phyloP scores from a whole-genome alignment of 2,113 vertebrate genomes.

The human region DNA sequence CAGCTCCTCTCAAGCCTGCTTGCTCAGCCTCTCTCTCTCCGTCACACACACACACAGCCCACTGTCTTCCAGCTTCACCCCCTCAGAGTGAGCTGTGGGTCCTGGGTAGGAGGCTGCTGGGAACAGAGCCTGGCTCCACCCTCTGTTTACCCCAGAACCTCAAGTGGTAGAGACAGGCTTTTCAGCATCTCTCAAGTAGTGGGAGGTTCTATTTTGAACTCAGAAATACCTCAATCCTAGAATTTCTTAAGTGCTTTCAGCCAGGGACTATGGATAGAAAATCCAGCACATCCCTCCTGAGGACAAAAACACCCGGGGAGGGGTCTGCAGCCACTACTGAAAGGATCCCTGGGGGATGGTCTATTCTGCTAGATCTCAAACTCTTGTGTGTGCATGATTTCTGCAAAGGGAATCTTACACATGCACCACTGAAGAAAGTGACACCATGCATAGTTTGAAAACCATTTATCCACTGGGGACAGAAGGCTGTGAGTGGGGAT shows the following conservation, averaged over 20 bases:
- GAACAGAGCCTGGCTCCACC: background rate
- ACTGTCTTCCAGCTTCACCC: background rate
- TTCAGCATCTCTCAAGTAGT: conserved; percentile 11
- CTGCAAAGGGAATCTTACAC: background rate
- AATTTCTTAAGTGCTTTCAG: conserved; percentile 10
- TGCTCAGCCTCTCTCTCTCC: background rate
- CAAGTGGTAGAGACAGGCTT: conserved; percentile 7
- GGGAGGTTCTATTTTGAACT: conserved; percentile 41
- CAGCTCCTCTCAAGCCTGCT: background rate
- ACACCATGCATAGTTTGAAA: background rate
- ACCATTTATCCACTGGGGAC: background rate
- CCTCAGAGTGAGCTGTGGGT: background rate
- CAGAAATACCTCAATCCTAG: conserved; percentile 28
- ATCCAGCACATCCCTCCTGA: background rate
- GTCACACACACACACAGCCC: background rate
- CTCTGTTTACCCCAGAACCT: conserved; percentile 31
- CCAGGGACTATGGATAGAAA: background rate
- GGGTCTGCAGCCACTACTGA: background rate
- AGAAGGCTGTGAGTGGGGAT: background rate
- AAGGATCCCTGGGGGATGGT: background rate
- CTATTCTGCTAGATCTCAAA: background rate
- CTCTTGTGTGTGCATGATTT: background rate
- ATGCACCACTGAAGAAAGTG: background rate
- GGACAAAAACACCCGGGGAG: background rate
- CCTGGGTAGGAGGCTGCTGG: background rate